Conservation (phyloP, 2,888 invertebrate species). For the Lysandra coridon region DNA sequence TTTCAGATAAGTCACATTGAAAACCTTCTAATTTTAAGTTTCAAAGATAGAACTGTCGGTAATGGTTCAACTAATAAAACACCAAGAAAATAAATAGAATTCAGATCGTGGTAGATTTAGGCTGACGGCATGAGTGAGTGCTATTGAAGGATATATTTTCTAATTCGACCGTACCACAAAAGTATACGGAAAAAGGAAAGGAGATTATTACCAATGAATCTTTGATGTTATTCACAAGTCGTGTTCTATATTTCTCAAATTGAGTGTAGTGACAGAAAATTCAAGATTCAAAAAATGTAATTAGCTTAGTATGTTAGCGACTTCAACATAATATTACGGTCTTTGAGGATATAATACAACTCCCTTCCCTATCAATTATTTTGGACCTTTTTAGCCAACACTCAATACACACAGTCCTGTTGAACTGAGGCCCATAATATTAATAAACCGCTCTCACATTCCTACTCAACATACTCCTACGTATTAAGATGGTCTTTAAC, state of each 20-base stretch:
- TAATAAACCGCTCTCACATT: no score
- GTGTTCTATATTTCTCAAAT: background rate
- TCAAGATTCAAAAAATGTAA: background rate
- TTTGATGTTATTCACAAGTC: no score
- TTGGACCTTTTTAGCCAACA: no score
- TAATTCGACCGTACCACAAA: no score
- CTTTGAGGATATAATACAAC: background rate
- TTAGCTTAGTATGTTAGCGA: background rate
- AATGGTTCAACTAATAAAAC: background rate
- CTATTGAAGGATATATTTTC: no score
- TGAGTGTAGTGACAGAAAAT: background rate
- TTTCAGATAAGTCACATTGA: background rate
- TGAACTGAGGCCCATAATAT: no score
- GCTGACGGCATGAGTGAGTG: background rate
- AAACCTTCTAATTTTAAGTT: background rate
- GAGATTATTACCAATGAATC: no score
- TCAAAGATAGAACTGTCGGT: constrained; percentile 9
- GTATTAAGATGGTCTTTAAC: no score
- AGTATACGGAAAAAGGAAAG: no score
- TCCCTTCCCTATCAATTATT: background rate
- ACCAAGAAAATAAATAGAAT: background rate
- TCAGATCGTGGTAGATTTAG: background rate
- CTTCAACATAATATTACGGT: background rate
- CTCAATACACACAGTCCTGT: no score
- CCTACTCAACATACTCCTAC: no score